Evolutionary conservation across 92 coral and sea anemone genomes (phyloP).

Genomic region (Nematostella vectensis): DNA sequence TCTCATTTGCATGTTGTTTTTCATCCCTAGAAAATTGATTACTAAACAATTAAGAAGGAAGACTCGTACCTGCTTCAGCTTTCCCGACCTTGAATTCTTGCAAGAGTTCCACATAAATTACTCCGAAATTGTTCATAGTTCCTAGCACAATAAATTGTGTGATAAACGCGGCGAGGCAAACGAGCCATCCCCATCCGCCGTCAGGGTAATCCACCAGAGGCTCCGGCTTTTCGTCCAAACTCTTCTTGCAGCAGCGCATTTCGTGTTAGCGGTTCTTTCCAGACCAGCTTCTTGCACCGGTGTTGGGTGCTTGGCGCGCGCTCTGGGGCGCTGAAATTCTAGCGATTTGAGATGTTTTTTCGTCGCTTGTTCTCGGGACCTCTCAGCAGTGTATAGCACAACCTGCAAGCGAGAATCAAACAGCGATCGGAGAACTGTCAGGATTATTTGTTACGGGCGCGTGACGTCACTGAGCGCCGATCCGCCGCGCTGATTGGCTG

Average conservation of each 20-base stretch:
- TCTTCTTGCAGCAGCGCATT: slow-evolving; percentile 72
- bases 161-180: slow-evolving; percentile 78
- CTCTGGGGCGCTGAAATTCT: not conserved
- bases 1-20: slow-evolving; percentile 19
- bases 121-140: slow-evolving; percentile 94
- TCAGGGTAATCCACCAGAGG: slow-evolving; percentile 73
- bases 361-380: not conserved
- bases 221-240: slow-evolving; percentile 55
- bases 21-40: not conserved
- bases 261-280: not conserved
- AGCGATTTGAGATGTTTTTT: not conserved
- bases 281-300: not conserved
- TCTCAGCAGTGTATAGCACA: not conserved
- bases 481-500: slow-evolving; percentile 50
- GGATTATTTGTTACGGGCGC: not conserved
- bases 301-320: not conserved
- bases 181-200: slow-evolving; percentile 99
- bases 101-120: slow-evolving; percentile 72
- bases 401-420: too few species aligned
- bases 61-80: slow-evolving; percentile 66
- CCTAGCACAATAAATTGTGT: slow-evolving; percentile 93
- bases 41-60: not conserved
- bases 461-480: slow-evolving; percentile 28
- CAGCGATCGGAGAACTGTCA: not conserved
- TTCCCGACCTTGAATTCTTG: slow-evolving; percentile 56